phyloP scores from a whole-genome alignment of 2,113 vertebrate genomes.

The Ochotona curzoniae region DNA sequence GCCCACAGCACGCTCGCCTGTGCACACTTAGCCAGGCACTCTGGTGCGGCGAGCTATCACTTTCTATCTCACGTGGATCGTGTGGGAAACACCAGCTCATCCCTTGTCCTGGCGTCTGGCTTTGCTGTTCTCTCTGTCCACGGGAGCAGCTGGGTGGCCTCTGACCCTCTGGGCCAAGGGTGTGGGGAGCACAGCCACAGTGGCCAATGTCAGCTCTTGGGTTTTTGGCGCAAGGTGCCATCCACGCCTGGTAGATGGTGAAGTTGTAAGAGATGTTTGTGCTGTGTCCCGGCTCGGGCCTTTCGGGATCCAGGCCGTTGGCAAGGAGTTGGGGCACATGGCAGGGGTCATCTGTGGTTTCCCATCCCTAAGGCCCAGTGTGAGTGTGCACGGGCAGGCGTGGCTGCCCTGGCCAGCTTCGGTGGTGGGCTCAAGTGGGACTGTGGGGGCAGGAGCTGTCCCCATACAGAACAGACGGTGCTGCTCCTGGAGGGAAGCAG shows the following conservation, averaged over 20 bases:
- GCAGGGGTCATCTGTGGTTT: neutral
- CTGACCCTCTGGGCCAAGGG: neutral
- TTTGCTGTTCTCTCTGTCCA: neutral
- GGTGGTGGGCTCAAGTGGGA: neutral
- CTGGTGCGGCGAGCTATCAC: conserved; percentile 36
- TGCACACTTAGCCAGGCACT: neutral
- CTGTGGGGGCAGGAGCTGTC: neutral
- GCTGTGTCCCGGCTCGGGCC: neutral
- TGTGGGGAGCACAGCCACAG: neutral
- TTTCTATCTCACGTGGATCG: conserved; percentile 3
- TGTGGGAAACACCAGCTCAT: neutral
- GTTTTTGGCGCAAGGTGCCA: neutral
- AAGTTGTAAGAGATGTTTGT: neutral
- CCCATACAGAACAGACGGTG: neutral
- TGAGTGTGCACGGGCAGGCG: neutral
- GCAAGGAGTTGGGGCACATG: neutral
- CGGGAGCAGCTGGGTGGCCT: neutral
- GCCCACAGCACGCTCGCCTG: conserved; percentile 25
- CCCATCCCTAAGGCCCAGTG: neutral
- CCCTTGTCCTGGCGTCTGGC: neutral
- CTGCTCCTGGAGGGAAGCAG: neutral
- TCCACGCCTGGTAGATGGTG: neutral
- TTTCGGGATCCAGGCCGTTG: neutral
- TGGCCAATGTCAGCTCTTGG: neutral
- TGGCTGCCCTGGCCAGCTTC: neutral